A percentile compares a stretch with the other conserved stretches of the same genome.
Evolutionary conservation across 2,113 vertebrate genomes (phyloP).

Genomic region (Azemiops feae): DNA sequence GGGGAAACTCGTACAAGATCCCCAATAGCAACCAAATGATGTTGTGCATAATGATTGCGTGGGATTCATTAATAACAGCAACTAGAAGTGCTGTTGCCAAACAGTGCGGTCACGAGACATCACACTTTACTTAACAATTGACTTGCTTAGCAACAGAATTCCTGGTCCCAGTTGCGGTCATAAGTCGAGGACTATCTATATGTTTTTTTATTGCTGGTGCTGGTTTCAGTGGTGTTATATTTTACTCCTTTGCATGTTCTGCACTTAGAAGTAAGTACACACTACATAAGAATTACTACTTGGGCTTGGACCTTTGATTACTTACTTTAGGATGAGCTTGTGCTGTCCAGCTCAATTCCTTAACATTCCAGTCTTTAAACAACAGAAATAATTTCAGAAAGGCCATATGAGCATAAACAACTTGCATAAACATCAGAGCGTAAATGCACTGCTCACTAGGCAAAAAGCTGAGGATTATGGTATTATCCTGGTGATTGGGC

Average conservation of each 20-base stretch:
- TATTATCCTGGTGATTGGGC: neutral
- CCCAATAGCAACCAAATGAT: neutral
- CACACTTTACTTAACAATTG: neutral
- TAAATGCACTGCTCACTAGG: neutral
- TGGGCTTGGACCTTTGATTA: neutral
- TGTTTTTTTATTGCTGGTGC: neutral
- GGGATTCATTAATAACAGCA: neutral
- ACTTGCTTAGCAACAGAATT: neutral
- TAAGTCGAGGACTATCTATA: neutral
- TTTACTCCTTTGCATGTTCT: neutral
- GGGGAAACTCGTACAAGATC: neutral
- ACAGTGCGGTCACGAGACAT: neutral
- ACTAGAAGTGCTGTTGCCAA: neutral
- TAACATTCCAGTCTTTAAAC: neutral
- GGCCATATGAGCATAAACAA: neutral
- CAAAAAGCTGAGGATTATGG: neutral
- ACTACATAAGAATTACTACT: neutral
- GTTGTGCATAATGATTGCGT: rapidly evolving
- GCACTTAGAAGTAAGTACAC: neutral
- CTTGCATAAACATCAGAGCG: neutral
- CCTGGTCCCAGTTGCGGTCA: neutral
- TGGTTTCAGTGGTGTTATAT: neutral
- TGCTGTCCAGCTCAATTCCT: neutral
- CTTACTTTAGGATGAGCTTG: neutral
- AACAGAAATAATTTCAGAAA: neutral